Evolutionary conservation across 2,888 invertebrate species (phyloP).

Genomic region (Torymus texanus): DNA sequence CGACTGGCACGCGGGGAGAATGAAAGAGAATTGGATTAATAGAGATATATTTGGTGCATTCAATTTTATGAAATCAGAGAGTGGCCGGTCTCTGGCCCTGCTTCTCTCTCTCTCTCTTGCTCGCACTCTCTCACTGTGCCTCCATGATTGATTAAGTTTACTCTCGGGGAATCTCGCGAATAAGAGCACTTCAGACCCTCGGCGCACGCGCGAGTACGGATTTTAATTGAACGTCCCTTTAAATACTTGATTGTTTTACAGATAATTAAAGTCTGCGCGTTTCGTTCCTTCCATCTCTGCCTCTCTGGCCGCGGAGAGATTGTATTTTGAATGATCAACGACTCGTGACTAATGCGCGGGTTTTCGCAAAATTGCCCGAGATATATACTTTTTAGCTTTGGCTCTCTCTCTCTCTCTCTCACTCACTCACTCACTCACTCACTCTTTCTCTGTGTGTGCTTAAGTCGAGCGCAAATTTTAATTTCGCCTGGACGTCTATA

Average conservation of each 20-base stretch:
- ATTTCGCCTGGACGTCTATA: slow-evolving; percentile 7
- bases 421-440: no score
- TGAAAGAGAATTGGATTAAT: slow-evolving; percentile 51
- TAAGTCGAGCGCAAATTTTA: slow-evolving; percentile 28
- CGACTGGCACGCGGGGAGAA: slow-evolving; percentile 5
- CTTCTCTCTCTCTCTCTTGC: no score
- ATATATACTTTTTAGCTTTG: not conserved
- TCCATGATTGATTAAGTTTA: slow-evolving; percentile 53
- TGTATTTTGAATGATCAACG: slow-evolving; percentile 26
- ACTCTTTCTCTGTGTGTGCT: not conserved
- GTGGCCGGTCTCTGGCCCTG: slow-evolving; percentile 11
- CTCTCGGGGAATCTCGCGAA: slow-evolving; percentile 28
- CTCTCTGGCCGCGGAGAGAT: not conserved
- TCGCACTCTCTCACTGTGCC: no score
- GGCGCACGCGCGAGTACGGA: not conserved
- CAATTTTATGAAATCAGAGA: slow-evolving; percentile 50
- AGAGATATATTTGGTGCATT: slow-evolving; percentile 52
- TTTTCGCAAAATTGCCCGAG: slow-evolving; percentile 19
- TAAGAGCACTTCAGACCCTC: slow-evolving; percentile 20
- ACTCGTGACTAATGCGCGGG: slow-evolving; percentile 33
- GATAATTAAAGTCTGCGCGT: slow-evolving; percentile 43
- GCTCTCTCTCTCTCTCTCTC: no score
- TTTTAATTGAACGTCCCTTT: slow-evolving; percentile 48
- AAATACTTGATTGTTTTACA: slow-evolving; percentile 44
- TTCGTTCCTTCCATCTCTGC: not conserved